These are phyloP conservation scores for Endomychus coccineus DNA, from an alignment of 2,888 invertebrate genomes.

Conservation along the genomic window DNA sequence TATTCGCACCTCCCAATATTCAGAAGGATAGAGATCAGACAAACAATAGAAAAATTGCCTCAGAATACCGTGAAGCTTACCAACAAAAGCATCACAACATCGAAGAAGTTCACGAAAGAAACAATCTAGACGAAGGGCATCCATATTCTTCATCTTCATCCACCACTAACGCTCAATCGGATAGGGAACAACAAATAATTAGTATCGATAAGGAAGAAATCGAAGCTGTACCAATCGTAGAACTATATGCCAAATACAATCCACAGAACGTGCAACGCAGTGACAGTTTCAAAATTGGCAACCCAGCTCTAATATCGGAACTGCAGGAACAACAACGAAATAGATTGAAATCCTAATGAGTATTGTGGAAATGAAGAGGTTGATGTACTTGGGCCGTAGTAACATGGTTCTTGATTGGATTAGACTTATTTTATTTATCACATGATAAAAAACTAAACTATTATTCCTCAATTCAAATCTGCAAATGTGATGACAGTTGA, in stretches of 20 bases:
- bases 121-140: constrained; percentile 5
- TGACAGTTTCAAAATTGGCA: constrained; percentile 27
- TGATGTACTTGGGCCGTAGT: too few species aligned
- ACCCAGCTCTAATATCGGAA: constrained; percentile 27
- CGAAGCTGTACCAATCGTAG: constrained; percentile 9
- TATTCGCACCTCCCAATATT: constrained; percentile 27
- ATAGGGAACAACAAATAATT: constrained; percentile 1
- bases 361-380: too few species aligned
- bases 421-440: too few species aligned
- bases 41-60: constrained; percentile 20
- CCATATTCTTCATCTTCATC: too few species aligned
- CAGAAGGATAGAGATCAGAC: constrained; percentile 6
- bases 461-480: too few species aligned
- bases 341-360: too few species aligned
- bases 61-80: constrained; percentile 18
- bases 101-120: neutral
- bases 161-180: constrained; percentile 10
- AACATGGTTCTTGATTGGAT: too few species aligned
- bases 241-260: constrained; percentile 11
- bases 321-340: too few species aligned
- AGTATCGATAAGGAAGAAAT: constrained; percentile 3
- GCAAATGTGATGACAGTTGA: too few species aligned
- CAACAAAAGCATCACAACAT: neutral
- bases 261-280: constrained; percentile 18
- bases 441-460: too few species aligned